Conservation (phyloP, 2,888 invertebrate genomes). For the Drosophila pseudotalamancana region DNA sequence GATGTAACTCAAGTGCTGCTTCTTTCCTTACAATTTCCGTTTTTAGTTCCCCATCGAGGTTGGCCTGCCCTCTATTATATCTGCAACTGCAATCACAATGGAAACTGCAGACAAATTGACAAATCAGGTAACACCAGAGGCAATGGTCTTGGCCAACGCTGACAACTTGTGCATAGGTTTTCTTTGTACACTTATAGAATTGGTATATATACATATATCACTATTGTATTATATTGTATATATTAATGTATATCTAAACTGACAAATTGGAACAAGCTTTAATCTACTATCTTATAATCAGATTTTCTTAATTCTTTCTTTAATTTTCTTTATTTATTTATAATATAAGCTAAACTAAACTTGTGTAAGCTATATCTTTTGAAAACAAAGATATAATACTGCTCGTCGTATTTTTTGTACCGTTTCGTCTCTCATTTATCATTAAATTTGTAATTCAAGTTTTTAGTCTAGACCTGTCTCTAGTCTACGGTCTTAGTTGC, state of each 20-base stretch:
- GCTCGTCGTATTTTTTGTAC: not conserved
- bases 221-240: no score
- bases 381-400: no score
- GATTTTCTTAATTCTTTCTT: no score
- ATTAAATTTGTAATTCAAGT: no score
- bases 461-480: not conserved
- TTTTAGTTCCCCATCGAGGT: conserved; percentile 31
- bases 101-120: conserved; percentile 20
- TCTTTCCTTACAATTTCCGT: conserved; percentile 74
- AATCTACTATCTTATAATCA: no score
- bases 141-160: not conserved
- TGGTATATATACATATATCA: no score
- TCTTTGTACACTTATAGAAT: no score
- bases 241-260: no score
- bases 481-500: not conserved
- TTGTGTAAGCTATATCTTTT: no score
- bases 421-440: not conserved
- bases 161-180: not conserved
- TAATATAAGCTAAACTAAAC: no score
- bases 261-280: no score
- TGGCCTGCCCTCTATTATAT: conserved; percentile 8
- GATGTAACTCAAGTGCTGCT: conserved; percentile 61
- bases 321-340: no score
- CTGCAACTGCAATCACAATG: conserved; percentile 5
- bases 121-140: conserved; percentile 5